Conservation (phyloP, 2,888 invertebrate genomes). For the Hypolimnas misippus region DNA sequence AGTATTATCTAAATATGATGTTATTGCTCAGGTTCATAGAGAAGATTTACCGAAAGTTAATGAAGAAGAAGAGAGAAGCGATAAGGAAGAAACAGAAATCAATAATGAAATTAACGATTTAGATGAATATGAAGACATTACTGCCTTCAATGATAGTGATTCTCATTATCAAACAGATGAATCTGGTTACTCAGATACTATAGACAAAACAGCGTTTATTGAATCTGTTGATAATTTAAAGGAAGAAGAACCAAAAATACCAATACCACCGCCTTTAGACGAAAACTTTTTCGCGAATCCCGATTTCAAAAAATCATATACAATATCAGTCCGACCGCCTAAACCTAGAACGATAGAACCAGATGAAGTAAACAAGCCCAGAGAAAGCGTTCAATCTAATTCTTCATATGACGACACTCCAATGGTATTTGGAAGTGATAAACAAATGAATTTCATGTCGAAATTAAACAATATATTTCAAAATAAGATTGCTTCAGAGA, state of each 20-base stretch:
- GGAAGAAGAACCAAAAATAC: slow-evolving; percentile 61
- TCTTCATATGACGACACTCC: slow-evolving; percentile 51
- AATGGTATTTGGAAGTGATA: slow-evolving; percentile 56
- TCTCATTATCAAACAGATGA: slow-evolving; percentile 74
- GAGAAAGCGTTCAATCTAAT: slow-evolving; percentile 52
- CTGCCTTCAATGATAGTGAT: slow-evolving; percentile 71
- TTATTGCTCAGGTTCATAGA: slow-evolving; percentile 83
- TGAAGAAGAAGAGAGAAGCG: slow-evolving; percentile 68
- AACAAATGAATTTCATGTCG: slow-evolving; percentile 68
- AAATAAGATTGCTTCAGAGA: slow-evolving; percentile 57
- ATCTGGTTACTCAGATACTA: slow-evolving; percentile 77
- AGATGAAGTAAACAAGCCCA: slow-evolving; percentile 46
- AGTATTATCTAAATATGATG: slow-evolving; percentile 81
- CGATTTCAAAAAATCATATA: slow-evolving; percentile 52
- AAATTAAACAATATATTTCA: slow-evolving; percentile 73
- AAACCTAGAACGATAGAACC: slow-evolving; percentile 43
- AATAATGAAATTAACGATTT: slow-evolving; percentile 34
- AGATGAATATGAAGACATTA: slow-evolving; percentile 60
- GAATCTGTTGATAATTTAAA: slow-evolving; percentile 61
- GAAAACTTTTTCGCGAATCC: slow-evolving; percentile 62
- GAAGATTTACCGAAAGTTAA: slow-evolving; percentile 76
- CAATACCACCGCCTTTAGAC: slow-evolving; percentile 72
- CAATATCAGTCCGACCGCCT: slow-evolving; percentile 49
- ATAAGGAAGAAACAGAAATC: slow-evolving; percentile 47
- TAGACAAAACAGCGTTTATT: slow-evolving; percentile 62